phyloP scores from a whole-genome alignment of 2,888 invertebrate genomes.

The Oscheius sp. region DNA sequence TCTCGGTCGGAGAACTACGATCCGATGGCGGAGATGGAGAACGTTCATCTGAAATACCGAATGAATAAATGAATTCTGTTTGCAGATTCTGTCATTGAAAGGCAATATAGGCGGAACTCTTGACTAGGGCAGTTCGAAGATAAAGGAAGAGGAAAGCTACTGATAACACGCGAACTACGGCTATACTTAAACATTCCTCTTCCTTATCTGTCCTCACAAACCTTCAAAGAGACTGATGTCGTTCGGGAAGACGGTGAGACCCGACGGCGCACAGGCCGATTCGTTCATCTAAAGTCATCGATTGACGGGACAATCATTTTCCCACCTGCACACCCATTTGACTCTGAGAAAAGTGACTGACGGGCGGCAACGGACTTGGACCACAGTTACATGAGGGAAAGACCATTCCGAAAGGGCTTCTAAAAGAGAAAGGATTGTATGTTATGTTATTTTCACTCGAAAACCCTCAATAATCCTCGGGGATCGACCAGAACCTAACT shows the following conservation, averaged over 20 bases:
- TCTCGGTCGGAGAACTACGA: conserved; percentile 33
- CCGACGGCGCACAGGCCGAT: neutral
- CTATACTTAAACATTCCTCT: no score
- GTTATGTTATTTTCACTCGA: neutral
- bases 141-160: no score
- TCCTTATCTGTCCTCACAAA: neutral
- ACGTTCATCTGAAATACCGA: conserved; percentile 20
- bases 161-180: neutral
- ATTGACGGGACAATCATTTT: neutral
- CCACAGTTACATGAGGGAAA: conserved; percentile 22
- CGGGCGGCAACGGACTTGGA: conserved; percentile 43
- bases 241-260: neutral
- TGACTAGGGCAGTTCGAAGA: neutral
- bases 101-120: neutral
- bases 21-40: conserved; percentile 41
- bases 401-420: conserved; percentile 30
- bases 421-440: no score
- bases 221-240: conserved; percentile 27
- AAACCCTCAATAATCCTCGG: neutral
- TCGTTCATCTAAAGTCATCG: conserved; percentile 15
- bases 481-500: neutral
- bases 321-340: conserved; percentile 33
- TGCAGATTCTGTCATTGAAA: neutral
- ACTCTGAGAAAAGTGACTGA: conserved; percentile 46
- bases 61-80: neutral